Evolutionary conservation across 1,140 invertebrate species (phyloP).

Genomic region (Platorchestia sp.): DNA sequence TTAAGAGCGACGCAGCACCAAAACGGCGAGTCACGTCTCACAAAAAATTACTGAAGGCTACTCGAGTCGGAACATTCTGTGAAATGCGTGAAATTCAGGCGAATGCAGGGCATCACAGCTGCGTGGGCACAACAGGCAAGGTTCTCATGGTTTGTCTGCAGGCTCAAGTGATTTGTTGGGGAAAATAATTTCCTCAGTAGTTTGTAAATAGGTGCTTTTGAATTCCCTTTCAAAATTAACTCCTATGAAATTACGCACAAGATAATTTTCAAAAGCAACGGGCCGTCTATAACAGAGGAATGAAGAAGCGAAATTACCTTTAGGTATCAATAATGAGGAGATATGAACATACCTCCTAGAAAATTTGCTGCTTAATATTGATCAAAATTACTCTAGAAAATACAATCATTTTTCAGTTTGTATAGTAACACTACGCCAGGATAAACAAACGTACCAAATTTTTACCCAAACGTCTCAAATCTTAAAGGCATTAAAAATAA

Average conservation of each 20-base stretch:
- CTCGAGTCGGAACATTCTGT: neutral
- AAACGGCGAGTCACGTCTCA: neutral
- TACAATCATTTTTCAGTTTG: too few species aligned
- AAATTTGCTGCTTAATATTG: too few species aligned
- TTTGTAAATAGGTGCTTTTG: too few species aligned
- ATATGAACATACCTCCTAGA: too few species aligned
- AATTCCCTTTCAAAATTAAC: neutral
- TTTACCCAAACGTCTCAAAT: too few species aligned
- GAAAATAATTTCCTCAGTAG: neutral
- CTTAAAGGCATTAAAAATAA: too few species aligned
- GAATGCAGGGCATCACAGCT: neutral
- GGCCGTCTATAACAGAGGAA: too few species aligned
- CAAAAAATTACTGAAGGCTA: neutral
- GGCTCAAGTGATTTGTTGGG: neutral
- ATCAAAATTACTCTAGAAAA: too few species aligned
- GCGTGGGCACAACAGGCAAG: neutral
- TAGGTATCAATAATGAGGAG: too few species aligned
- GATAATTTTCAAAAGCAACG: neutral
- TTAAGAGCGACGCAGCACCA: neutral
- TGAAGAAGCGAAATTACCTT: too few species aligned
- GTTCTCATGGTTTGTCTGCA: neutral
- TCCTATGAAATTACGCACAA: neutral
- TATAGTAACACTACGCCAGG: too few species aligned
- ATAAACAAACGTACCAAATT: too few species aligned
- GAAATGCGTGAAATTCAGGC: neutral